phyloP scores from a whole-genome alignment of 2,797 vertebrate genomes.

The Choloepus didactylus region DNA sequence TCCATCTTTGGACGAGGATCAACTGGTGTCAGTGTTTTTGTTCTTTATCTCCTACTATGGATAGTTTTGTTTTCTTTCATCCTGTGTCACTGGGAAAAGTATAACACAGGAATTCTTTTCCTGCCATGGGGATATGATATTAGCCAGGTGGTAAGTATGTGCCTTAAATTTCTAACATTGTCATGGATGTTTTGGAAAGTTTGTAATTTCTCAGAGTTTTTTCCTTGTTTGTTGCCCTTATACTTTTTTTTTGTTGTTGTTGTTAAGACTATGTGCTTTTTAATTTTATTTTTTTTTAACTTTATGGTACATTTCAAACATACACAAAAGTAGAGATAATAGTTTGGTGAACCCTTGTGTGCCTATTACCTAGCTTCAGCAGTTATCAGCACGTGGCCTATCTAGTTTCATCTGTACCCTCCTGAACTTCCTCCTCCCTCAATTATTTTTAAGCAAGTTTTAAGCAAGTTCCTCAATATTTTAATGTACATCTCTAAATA shows the following conservation, averaged over 20 bases:
- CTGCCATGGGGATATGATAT: slow-evolving; percentile 99
- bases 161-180: slow-evolving; percentile 19
- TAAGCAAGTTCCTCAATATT: slow-evolving; percentile 17
- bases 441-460: slow-evolving; percentile 62
- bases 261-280: slow-evolving; percentile 42
- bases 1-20: slow-evolving; percentile 96
- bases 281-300: neutral
- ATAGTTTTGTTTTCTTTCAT: slow-evolving; percentile 99
- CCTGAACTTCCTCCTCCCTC: neutral
- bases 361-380: neutral
- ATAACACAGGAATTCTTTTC: slow-evolving; percentile 98
- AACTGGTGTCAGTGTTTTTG: slow-evolving; percentile 93
- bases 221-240: slow-evolving; percentile 24
- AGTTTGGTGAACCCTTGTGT: neutral
- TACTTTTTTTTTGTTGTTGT: neutral
- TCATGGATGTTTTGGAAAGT: neutral
- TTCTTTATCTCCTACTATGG: slow-evolving; percentile 96
- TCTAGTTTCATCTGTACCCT: neutral
- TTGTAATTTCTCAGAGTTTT: neutral
- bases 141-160: slow-evolving; percentile 96
- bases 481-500: neutral
- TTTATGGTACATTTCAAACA: slow-evolving; percentile 37
- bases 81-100: slow-evolving; percentile 99
- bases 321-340: neutral
- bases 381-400: neutral